Evolutionary conservation across 2,888 invertebrate species (phyloP), one percentile per base, ranked within the genome.

Genomic region (Lottia scabra): DNA sequence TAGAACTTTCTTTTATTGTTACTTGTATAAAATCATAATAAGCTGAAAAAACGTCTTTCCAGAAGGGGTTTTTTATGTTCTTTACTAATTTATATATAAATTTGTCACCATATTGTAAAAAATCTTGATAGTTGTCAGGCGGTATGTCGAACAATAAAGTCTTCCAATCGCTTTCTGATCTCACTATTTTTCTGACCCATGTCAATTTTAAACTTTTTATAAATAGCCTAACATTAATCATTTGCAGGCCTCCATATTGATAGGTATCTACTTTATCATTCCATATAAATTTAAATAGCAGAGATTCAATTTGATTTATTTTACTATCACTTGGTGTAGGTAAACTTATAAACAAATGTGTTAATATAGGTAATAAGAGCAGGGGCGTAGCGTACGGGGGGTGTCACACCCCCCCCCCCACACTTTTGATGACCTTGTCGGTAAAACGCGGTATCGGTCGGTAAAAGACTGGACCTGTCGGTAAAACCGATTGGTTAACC

Each of bases 151-250:
- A 10, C 3, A 2, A 10, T 38, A 38, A 38, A 38, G 38, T 46
- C 45, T 27, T 64, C 70, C 70, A 70, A 16, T 13, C 5, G 8
- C 6, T 23, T 19, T 70, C 46, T 27, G 30, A 30, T 23, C n/a
- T 8, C 10, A 64, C 23, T 30, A 67, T 16, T 63, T 67, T 72
- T 63, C 64, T 72, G 10, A 72, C n/a, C 72, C 67, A 72, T 63
- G 67, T 26, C 44, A 63, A 15, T 68, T 72, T 72, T 27, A 67
- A 30, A 67, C 45, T 46, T 63, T 30, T 62, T 67, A 62, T 44
- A 46, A 72, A 72, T 44, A 19, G 12, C 19, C 27, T 66, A 2
- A 71, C 10, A 56, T 65, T 16, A 62, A 43, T 43, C 63, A 67
- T 67, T 63, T 30, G 62, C 19, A 72, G 19, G 13, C 72, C 68